Base-by-base conservation (phyloP, 2,888 invertebrate species). In the Balanococcus diminutus region DNA sequence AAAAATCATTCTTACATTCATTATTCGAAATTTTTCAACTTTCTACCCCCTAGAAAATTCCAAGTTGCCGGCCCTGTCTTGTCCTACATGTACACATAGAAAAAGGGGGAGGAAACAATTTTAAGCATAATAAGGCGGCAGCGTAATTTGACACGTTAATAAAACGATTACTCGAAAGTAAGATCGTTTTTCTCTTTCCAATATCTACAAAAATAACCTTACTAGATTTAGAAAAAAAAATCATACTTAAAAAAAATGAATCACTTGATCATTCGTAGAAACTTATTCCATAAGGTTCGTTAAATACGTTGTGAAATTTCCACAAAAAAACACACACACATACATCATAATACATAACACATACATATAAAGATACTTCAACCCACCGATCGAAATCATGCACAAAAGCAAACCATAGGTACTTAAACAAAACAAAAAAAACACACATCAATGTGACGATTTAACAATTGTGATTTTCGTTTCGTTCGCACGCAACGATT, bases 401-500 rank as follows among this genome's bases (percentile, higher is more conserved):
- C 42, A 42, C 14, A 42, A 42, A 6, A 42, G 8, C 42, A 9
- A 36, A 36, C 36, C 36, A 36, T 36, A 36, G 36, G 36, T 36
- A 36, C 36, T 36, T 36, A 8, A 36, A 36, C 4, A 42, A 42
- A 42, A 9, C 14, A 56, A 67, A 14, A 28, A 16, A 67, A 28
- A 61, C 22, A 6, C 4, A 72, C 14, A 79, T 9, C 11, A 36
- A 79, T 36, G 14, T 19, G 75, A 79, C 19, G 75, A 79, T 79
- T 79, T 79, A 36, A 79, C 75, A 79, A 79, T n/a, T 11, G 19
- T 19, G 28, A 32, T 36, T 79, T 36, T 79, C 19, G 5, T 79
- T 79, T 79, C 75, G 75, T 19, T 19, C 31, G 36, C 75, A 19
- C 36, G 36, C 75, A 88, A 88, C 85, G 87, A 86, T 82, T 87